These are phyloP conservation scores for Drosophila lacteicornis DNA, from an alignment of 1,140 invertebrate species.

Conservation along the genomic window DNA sequence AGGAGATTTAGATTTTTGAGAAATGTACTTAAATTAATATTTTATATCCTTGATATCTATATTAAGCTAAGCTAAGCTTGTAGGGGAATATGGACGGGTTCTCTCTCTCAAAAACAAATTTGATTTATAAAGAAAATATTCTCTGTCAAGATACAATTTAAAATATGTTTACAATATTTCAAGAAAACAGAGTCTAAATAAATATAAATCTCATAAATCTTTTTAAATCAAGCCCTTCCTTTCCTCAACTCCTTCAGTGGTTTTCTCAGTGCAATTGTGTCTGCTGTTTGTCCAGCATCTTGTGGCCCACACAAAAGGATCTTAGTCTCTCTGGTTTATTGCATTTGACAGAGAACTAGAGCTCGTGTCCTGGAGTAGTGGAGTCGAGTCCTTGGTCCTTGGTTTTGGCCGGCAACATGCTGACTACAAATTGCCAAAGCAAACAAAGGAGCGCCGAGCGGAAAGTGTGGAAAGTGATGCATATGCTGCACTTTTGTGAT, in stretches of 20 bases:
- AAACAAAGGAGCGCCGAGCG: slow-evolving; percentile 57
- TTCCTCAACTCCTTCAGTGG: too few species aligned
- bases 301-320: slow-evolving; percentile 30
- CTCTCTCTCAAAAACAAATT: too few species aligned
- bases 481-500: slow-evolving; percentile 77
- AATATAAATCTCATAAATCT: not conserved
- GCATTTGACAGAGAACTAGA: slow-evolving; percentile 67
- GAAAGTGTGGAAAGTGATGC: slow-evolving; percentile 74
- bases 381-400: slow-evolving; percentile 12
- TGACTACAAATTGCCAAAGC: slow-evolving; percentile 44
- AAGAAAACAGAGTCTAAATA: too few species aligned
- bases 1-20: not conserved
- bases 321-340: slow-evolving; percentile 55
- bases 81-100: too few species aligned
- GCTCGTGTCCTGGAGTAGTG: slow-evolving; percentile 5
- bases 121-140: not conserved
- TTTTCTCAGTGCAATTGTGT: slow-evolving; percentile 6
- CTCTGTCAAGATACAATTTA: not conserved
- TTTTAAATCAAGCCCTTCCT: not conserved
- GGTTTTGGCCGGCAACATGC: slow-evolving; percentile 16
- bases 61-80: too few species aligned
- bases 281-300: slow-evolving; percentile 38
- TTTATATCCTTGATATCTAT: not conserved
- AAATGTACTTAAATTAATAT: slow-evolving; percentile 1
- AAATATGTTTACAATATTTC: too few species aligned